phyloP scores from a whole-genome alignment of 2,888 invertebrate genomes.

The Gastracanthus pulcherrimus region DNA sequence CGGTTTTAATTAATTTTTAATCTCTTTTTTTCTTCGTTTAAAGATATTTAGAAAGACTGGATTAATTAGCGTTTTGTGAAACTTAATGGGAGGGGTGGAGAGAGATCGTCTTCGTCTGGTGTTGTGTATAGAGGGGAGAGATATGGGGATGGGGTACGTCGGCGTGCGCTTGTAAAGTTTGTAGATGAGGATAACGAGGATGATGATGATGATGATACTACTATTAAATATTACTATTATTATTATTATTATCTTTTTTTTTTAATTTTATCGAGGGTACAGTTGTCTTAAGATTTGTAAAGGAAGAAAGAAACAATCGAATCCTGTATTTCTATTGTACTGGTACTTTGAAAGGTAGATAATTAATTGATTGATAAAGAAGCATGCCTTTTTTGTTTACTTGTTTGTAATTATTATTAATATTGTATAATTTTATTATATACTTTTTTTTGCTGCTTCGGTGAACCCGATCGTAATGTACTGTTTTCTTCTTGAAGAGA shows the following conservation, averaged over 20 bases:
- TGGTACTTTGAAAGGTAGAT: slow-evolving; percentile 49
- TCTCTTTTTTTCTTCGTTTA: slow-evolving; percentile 33
- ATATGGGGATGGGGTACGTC: not conserved
- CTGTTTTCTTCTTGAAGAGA: slow-evolving; percentile 34
- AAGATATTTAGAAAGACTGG: slow-evolving; percentile 54
- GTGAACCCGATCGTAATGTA: slow-evolving; percentile 50
- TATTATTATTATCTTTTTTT: slow-evolving; percentile 18
- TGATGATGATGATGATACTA: slow-evolving; percentile 8
- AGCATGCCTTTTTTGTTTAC: slow-evolving; percentile 53
- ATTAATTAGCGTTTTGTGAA: slow-evolving; percentile 34
- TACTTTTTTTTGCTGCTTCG: slow-evolving; percentile 51
- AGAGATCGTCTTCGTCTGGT: slow-evolving; percentile 22
- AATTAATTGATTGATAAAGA: slow-evolving; percentile 37
- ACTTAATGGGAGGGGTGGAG: slow-evolving; percentile 21
- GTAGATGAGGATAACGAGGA: slow-evolving; percentile 7
- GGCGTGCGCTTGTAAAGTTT: slow-evolving; percentile 23
- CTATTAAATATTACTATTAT: slow-evolving; percentile 21
- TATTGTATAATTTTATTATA: slow-evolving; percentile 39
- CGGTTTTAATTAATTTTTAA: slow-evolving; percentile 1
- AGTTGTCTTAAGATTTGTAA: slow-evolving; percentile 54
- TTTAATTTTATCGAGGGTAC: slow-evolving; percentile 55
- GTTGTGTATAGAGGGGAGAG: not conserved
- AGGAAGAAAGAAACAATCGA: too few species aligned
- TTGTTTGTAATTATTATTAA: slow-evolving; percentile 50
- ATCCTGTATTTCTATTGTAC: slow-evolving; percentile 52